Evolutionary conservation across 2,797 vertebrate genomes (phyloP).

Genomic region (Naso thynnoides): DNA sequence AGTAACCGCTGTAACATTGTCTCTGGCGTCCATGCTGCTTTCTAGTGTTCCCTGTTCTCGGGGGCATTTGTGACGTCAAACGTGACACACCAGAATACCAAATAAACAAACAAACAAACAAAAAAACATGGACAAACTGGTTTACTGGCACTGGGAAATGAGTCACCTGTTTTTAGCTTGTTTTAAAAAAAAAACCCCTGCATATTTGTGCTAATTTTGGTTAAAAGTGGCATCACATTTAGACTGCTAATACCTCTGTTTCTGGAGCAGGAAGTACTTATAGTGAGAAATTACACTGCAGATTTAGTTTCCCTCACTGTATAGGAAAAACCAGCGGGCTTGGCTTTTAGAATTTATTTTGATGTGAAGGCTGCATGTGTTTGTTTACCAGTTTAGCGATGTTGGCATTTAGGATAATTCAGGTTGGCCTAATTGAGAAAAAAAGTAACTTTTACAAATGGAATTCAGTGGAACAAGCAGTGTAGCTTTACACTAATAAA

Average conservation of each 20-base stretch:
- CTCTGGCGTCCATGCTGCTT: no score
- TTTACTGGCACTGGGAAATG: no score
- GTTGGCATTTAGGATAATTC: slow-evolving; percentile 5
- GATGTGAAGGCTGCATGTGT: slow-evolving; percentile 10
- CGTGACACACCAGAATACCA: no score
- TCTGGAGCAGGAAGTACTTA: slow-evolving; percentile 28
- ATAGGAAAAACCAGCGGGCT: slow-evolving; percentile 7
- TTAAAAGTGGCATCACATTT: not conserved
- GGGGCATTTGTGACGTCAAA: no score
- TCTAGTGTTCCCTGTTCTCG: no score
- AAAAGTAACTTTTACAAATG: slow-evolving; percentile 18
- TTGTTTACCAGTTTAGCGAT: slow-evolving; percentile 12
- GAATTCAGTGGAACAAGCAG: slow-evolving; percentile 45
- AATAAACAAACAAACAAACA: no score
- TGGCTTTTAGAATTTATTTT: slow-evolving; percentile 24
- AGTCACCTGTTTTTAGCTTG: no score
- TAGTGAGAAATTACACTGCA: slow-evolving; percentile 37
- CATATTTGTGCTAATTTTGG: no score
- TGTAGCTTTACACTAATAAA: slow-evolving; percentile 60
- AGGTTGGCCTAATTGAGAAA: slow-evolving; percentile 23
- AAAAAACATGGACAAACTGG: no score
- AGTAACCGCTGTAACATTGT: no score
- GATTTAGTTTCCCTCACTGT: slow-evolving; percentile 15
- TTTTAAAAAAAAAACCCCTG: no score
- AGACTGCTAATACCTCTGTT: slow-evolving; percentile 34